Evolutionary conservation across 2,888 invertebrate species (phyloP).

Genomic region (Horisme vitalbata): DNA sequence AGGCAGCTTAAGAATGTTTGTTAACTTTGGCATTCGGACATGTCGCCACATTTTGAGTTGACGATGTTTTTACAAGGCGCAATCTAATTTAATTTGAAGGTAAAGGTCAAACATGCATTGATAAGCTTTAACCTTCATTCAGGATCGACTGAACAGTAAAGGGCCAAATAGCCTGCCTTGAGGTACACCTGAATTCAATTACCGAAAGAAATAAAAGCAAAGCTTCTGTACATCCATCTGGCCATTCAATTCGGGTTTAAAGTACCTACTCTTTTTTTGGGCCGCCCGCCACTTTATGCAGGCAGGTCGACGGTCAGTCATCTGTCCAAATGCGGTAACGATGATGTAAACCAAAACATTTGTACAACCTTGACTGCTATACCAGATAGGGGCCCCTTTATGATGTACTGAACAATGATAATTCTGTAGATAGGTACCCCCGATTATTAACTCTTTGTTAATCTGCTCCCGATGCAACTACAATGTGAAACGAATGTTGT

Average conservation of each 20-base stretch:
- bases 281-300: constrained; percentile 11
- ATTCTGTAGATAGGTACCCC: constrained; percentile 8
- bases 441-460: too few species aligned
- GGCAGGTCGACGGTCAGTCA: constrained; percentile 46
- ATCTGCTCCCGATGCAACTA: not conserved
- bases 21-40: too few species aligned
- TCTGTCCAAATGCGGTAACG: constrained; percentile 52
- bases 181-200: not conserved
- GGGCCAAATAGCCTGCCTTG: constrained; percentile 1
- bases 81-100: too few species aligned
- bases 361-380: constrained; percentile 53
- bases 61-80: too few species aligned
- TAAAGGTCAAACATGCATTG: too few species aligned
- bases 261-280: constrained; percentile 9
- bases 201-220: not conserved
- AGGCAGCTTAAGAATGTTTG: too few species aligned
- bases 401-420: constrained; percentile 36
- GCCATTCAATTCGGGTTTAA: constrained; percentile 5
- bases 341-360: constrained; percentile 60
- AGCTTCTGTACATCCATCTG: not conserved
- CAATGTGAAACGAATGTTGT: not conserved
- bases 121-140: not conserved
- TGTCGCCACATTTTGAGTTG: too few species aligned
- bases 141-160: not conserved
- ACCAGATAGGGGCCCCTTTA: constrained; percentile 47